phyloP scores from a whole-genome alignment of 37 sponge, comb jelly and placozoan species.

The Haliclona indistincta region DNA sequence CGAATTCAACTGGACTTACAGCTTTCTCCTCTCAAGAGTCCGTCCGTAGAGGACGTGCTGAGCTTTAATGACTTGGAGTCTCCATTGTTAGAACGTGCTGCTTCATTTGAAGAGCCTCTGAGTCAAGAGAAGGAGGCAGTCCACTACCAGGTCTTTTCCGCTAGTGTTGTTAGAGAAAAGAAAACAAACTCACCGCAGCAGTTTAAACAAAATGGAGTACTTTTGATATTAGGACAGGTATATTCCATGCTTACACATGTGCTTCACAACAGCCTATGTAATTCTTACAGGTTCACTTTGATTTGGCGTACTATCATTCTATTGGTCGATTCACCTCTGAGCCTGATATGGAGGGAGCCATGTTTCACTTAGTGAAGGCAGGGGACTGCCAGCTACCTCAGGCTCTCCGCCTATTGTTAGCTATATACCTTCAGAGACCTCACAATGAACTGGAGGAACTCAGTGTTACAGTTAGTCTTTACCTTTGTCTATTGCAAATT shows the following conservation, averaged over 20 bases:
- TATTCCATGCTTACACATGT: neutral
- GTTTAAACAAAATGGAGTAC: no score
- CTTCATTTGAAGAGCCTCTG: no score
- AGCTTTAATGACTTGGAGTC: neutral
- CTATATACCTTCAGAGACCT: conserved; percentile 69
- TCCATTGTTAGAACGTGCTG: neutral
- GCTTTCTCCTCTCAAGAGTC: neutral
- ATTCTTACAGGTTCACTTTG: conserved; percentile 73
- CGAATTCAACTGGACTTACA: neutral
- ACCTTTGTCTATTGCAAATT: neutral
- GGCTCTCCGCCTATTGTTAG: conserved; percentile 45
- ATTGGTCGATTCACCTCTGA: conserved; percentile 75
- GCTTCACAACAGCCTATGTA: neutral
- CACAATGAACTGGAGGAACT: conserved; percentile 51
- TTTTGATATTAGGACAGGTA: neutral
- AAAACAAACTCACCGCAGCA: no score
- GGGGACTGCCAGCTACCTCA: conserved; percentile 38
- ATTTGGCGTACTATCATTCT: conserved; percentile 74
- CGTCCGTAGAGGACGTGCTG: neutral
- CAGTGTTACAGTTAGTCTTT: conserved; percentile 36
- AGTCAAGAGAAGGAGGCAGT: no score
- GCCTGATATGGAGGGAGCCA: conserved; percentile 45
- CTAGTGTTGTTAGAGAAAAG: no score
- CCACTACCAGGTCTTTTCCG: no score
- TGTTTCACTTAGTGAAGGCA: conserved; percentile 75